phyloP scores from a whole-genome alignment of 1,140 invertebrate species.

The Drosophila neocordata region DNA sequence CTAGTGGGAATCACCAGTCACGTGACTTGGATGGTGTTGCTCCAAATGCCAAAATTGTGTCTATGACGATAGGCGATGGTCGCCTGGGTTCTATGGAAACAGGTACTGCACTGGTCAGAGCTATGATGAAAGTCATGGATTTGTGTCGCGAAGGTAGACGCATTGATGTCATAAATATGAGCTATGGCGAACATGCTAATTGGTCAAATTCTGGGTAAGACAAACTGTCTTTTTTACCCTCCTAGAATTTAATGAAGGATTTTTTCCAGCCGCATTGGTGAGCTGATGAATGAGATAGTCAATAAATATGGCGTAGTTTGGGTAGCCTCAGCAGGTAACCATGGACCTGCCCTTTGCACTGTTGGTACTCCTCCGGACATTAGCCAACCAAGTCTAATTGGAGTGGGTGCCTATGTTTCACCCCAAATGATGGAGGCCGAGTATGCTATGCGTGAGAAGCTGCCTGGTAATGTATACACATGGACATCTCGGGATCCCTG shows the following conservation, averaged over 20 bases:
- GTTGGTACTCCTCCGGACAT: constrained; percentile 97
- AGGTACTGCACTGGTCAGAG: constrained; percentile 93
- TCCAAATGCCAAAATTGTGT: constrained; percentile 97
- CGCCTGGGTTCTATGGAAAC: constrained; percentile 97
- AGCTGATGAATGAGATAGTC: constrained; percentile 94
- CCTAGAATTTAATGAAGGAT: neutral
- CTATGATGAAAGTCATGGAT: constrained; percentile 94
- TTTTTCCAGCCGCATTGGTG: constrained; percentile 88
- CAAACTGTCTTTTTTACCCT: neutral
- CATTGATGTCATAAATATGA: constrained; percentile 98
- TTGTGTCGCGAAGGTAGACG: constrained; percentile 84
- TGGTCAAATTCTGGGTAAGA: constrained; percentile 94
- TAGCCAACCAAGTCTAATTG: constrained; percentile 90
- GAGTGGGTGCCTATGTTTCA: constrained; percentile 97
- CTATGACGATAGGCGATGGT: constrained; percentile 95
- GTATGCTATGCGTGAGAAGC: constrained; percentile 93
- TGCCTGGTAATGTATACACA: constrained; percentile 94
- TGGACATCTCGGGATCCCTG: constrained; percentile 97
- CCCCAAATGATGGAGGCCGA: constrained; percentile 98
- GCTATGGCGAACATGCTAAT: constrained; percentile 97
- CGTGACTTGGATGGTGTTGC: constrained; percentile 97
- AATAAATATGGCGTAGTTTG: constrained; percentile 96
- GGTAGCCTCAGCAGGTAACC: constrained; percentile 96
- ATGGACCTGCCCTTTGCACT: constrained; percentile 91
- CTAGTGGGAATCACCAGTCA: constrained; percentile 94